phyloP scores from a whole-genome alignment of 2,113 vertebrate genomes.

The Callaeas wilsoni region DNA sequence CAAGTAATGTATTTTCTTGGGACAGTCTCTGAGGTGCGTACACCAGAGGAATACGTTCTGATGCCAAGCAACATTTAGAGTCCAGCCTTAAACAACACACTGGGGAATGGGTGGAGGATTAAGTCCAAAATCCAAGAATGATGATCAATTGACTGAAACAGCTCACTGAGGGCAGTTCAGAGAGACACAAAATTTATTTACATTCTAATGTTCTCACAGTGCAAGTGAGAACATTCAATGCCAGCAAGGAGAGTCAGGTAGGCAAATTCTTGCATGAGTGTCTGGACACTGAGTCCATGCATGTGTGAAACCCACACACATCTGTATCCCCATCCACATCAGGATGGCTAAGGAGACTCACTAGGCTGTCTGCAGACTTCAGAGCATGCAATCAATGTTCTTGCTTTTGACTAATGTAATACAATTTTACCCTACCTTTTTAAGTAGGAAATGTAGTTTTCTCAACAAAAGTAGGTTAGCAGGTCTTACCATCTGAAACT shows the following conservation, averaged over 20 bases:
- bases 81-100: background rate
- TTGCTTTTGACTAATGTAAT: background rate
- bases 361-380: background rate
- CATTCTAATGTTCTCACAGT: background rate
- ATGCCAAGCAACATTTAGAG: background rate
- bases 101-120: background rate
- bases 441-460: background rate
- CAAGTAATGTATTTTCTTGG: background rate
- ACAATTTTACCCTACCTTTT: background rate
- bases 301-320: background rate
- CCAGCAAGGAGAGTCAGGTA: background rate
- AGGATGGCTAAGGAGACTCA: background rate
- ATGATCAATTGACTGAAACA: background rate
- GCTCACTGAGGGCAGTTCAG: background rate
- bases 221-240: background rate
- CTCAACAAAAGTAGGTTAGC: background rate
- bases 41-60: background rate
- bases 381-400: background rate
- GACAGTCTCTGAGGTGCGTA: background rate
- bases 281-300: background rate
- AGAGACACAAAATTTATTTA: background rate
- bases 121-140: background rate
- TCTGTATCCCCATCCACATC: background rate
- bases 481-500: background rate
- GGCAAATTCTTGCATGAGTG: background rate